Evolutionary conservation across 2,797 vertebrate genomes (phyloP).

Genomic region (Garrulus glandarius): DNA sequence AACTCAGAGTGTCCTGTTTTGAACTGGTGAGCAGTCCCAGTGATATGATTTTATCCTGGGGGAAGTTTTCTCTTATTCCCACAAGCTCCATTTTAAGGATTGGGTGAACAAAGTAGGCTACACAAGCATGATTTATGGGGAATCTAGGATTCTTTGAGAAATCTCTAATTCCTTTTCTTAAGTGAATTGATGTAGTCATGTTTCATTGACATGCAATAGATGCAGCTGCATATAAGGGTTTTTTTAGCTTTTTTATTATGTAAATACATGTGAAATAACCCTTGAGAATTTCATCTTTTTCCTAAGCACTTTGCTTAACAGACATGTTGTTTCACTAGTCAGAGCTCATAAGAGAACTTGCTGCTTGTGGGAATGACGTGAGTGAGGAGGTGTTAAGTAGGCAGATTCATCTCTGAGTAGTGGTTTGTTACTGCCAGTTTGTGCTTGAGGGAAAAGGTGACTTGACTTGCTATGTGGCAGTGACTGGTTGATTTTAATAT

Average conservation of each 20-base stretch:
- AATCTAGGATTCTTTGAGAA: background rate
- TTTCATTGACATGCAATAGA: background rate
- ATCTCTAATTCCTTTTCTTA: background rate
- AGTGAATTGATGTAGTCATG: background rate
- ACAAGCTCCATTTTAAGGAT: background rate
- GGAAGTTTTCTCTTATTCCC: background rate
- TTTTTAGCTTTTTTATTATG: background rate
- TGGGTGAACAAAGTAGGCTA: background rate
- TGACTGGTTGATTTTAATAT: background rate
- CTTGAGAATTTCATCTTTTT: background rate
- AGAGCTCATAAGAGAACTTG: background rate
- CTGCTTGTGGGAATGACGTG: background rate
- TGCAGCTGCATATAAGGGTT: background rate
- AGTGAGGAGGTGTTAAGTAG: background rate
- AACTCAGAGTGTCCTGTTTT: background rate
- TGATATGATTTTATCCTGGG: background rate
- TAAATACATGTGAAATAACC: background rate
- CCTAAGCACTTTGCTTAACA: background rate
- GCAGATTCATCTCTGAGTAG: background rate
- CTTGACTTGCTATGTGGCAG: background rate
- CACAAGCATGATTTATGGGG: background rate
- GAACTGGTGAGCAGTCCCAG: background rate
- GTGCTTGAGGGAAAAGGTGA: background rate
- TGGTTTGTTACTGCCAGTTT: background rate
- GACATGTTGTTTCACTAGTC: background rate